Conservation (phyloP, 2,113 vertebrate species). For the Pteronura brasiliensis region DNA sequence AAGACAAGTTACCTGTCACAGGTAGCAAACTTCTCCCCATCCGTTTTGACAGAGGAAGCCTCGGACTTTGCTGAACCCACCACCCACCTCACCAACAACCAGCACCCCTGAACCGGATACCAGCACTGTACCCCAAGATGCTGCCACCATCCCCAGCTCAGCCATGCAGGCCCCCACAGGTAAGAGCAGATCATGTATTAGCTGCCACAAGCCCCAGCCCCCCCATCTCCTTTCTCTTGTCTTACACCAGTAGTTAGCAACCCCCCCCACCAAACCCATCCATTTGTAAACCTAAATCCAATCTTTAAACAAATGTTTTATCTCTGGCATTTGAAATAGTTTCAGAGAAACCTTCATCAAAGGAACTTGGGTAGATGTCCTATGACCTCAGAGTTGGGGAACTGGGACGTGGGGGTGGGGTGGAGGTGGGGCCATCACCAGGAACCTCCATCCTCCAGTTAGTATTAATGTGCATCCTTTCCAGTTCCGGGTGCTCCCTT, state of each 20-base stretch:
- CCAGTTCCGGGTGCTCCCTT: neutral
- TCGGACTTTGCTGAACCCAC: slow-evolving; percentile 91
- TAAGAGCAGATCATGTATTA: slow-evolving; percentile 74
- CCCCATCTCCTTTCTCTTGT: neutral
- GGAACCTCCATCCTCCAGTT: neutral
- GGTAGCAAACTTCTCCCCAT: slow-evolving; percentile 79
- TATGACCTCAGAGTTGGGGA: neutral
- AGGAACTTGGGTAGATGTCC: neutral
- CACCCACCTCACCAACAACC: slow-evolving; percentile 96
- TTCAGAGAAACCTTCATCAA: slow-evolving; percentile 10
- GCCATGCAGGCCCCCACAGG: slow-evolving; percentile 99
- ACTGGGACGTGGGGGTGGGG: neutral
- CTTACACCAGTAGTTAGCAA: neutral
- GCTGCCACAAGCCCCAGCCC: neutral
- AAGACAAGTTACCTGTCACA: slow-evolving; percentile 54
- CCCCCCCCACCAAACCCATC: neutral
- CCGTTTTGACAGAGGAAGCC: slow-evolving; percentile 93
- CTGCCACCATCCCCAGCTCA: slow-evolving; percentile 96
- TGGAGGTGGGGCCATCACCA: neutral
- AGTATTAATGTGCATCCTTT: neutral
- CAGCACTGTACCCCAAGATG: slow-evolving; percentile 97
- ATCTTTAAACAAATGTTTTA: neutral
- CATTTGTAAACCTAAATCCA: slow-evolving; percentile 21
- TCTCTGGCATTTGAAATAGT: slow-evolving; percentile 27
- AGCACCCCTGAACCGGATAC: slow-evolving; percentile 99